These are phyloP conservation scores for Pachymerium ferrugineum DNA, from an alignment of 2,888 invertebrate genomes.

Conservation along the genomic window DNA sequence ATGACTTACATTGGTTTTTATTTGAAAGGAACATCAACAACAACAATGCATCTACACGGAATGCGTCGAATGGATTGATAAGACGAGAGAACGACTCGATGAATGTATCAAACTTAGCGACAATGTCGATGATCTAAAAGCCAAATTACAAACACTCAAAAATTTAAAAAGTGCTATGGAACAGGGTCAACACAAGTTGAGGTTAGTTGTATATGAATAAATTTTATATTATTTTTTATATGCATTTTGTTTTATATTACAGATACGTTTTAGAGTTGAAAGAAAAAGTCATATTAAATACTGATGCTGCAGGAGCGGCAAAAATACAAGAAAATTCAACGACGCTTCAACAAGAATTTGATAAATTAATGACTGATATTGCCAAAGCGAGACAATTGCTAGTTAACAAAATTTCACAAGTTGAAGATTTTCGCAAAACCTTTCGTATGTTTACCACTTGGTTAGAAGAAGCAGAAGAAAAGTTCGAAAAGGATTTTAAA, in stretches of 20 bases:
- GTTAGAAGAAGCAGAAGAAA: constrained; percentile 81
- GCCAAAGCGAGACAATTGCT: constrained; percentile 66
- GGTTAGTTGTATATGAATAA: constrained; percentile 34
- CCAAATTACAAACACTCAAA: constrained; percentile 77
- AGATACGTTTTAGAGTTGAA: constrained; percentile 81
- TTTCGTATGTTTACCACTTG: constrained; percentile 69
- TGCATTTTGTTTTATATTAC: constrained; percentile 12
- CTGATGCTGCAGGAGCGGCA: constrained; percentile 77
- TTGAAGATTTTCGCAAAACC: constrained; percentile 81
- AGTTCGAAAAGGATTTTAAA: constrained; percentile 65
- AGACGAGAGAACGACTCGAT: constrained; percentile 73
- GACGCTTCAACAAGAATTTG: constrained; percentile 79
- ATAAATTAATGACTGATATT: constrained; percentile 73
- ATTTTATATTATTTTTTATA: neutral
- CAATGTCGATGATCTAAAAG: constrained; percentile 75
- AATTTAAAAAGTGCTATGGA: constrained; percentile 83
- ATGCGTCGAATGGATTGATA: constrained; percentile 87
- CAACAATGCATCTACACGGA: constrained; percentile 88
- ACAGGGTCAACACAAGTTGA: constrained; percentile 78
- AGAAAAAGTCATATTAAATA: constrained; percentile 88
- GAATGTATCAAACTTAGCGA: constrained; percentile 75
- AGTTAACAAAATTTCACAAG: constrained; percentile 65
- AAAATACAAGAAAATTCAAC: constrained; percentile 90
- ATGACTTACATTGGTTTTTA: neutral
- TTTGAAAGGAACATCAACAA: constrained; percentile 75